Base-by-base conservation (phyloP, 2,797 vertebrate species). In the Argentina silus region DNA sequence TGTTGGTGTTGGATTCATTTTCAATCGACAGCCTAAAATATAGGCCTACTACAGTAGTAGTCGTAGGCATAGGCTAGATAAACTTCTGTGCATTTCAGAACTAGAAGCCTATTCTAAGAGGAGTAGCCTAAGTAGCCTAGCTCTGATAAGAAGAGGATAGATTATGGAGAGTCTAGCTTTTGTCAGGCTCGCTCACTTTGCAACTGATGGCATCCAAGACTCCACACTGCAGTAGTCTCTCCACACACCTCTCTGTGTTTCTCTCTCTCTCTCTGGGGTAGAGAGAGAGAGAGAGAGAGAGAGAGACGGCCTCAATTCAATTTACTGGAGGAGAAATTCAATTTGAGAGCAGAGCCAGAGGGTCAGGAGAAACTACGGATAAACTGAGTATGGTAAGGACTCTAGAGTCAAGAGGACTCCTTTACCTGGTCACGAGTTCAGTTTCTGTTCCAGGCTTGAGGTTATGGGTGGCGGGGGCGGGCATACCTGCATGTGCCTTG, bases 261-360 rank as follows among this genome's bases (percentile, higher is more conserved):
- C 74, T 19, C 6, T 8, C 75, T 80, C 27, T 51, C 72, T 80
- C 77, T 76, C n/a, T n/a, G n/a, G n/a, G n/a, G n/a, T n/a, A n/a
- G 81, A 88, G 81, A 88, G 81, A 72, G 69, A 12, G 51, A 76
- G 68, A 76, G n/a, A n/a, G 81, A 88, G 81, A 88, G 81, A 72
- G 69, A 12, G 51, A 76, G 68, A 76, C 59, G 50, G 70, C 76
- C 80, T 65, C 68, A 75, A 87, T 90, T 88, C 70, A 83, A 85
- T 88, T 85, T 79, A 69, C 70, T 61, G 66, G 70, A 67, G 8
- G 7, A 81, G 47, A 82, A 1, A 89, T 89, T 88, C 70, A 83
- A 83, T 91, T 87, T 83, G 74, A 85, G 72, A 75, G 73, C 62
- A 23, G 76, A 81, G 65, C 78, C 70, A 44, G 14, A 66, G 67